These are phyloP conservation scores for Maccullochella peelii DNA, from an alignment of 2,113 vertebrate species.

Conservation along the genomic window DNA sequence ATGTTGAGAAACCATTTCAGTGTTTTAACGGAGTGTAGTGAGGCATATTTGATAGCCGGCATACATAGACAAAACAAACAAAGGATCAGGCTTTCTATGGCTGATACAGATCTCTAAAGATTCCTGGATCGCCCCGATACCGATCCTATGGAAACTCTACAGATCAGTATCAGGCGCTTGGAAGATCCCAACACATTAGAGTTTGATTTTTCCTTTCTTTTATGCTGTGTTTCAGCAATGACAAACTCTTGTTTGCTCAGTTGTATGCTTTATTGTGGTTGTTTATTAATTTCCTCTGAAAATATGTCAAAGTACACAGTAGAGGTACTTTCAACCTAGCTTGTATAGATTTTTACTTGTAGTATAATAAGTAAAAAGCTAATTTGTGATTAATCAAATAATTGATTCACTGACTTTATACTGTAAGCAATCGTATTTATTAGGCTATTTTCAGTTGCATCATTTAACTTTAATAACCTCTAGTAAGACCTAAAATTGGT, in stretches of 20 bases:
- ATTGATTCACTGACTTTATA: neutral
- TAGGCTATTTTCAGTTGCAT: neutral
- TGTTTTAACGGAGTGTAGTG: slow-evolving; percentile 53
- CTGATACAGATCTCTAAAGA: slow-evolving; percentile 19
- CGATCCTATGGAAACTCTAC: slow-evolving; percentile 13
- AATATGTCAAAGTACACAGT: neutral
- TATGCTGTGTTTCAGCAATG: neutral
- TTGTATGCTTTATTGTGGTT: neutral
- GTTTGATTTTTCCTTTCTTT: neutral
- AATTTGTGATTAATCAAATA: neutral
- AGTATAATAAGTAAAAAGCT: neutral
- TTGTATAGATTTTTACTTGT: too few species aligned
- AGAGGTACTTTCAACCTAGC: neutral
- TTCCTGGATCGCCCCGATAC: neutral
- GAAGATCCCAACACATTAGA: neutral
- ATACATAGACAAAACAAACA: slow-evolving; percentile 29
- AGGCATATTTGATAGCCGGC: slow-evolving; percentile 48
- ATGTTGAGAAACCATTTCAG: slow-evolving; percentile 45
- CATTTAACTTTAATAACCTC: neutral
- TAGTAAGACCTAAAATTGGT: neutral
- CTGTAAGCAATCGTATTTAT: neutral
- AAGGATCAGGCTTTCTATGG: slow-evolving; percentile 22
- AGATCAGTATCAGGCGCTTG: neutral
- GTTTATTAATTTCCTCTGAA: slow-evolving; percentile 10
- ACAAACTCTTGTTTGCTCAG: neutral